Percentiles rank a stretch among this genome's conserved stretches.
Conservation (phyloP, 2,113 vertebrate species). For the Callocephalon fimbriatum region DNA sequence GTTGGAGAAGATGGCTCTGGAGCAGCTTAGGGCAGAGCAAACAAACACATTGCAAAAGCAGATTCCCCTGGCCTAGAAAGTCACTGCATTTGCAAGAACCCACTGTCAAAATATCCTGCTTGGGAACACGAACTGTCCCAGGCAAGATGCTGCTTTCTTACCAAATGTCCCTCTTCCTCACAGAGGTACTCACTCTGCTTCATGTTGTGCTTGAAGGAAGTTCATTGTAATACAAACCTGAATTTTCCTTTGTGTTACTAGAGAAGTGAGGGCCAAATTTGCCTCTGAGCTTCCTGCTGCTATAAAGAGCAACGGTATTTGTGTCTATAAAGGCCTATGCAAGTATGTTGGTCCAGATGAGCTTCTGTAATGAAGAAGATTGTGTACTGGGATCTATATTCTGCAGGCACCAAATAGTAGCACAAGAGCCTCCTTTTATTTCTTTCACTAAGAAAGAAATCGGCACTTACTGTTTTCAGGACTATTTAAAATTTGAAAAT, state of each 20-base stretch:
- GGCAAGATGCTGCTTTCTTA: neutral
- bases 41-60: fast-evolving
- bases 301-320: neutral
- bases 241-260: neutral
- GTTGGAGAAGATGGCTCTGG: neutral
- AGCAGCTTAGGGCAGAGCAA: neutral
- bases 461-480: neutral
- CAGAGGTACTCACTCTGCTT: neutral
- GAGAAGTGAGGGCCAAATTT: neutral
- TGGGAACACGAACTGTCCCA: neutral
- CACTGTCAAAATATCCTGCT: fast-evolving
- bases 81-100: neutral
- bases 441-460: neutral
- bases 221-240: neutral
- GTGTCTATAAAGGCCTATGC: neutral
- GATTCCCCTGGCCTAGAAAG: neutral
- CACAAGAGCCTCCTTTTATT: neutral
- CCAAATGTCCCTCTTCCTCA: neutral
- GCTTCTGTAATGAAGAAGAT: neutral
- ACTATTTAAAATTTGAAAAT: neutral
- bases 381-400: neutral
- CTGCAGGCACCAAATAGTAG: neutral
- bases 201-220: neutral
- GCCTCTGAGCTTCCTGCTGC: neutral
- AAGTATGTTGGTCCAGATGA: fast-evolving